Base-by-base conservation (phyloP, 2,113 vertebrate species). In the Cariama cristata region DNA sequence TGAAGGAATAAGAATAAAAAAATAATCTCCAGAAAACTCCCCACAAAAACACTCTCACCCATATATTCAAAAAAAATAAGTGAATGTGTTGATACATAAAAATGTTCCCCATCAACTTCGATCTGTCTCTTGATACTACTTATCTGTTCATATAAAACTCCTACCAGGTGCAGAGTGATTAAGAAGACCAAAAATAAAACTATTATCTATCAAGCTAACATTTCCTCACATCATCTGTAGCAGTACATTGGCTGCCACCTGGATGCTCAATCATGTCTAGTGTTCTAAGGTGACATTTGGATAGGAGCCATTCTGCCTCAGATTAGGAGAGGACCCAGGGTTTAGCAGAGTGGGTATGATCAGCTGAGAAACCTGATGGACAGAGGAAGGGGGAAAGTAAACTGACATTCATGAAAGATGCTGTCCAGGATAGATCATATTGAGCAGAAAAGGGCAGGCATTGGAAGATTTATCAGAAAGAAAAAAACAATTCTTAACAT, bases 111-210 rank as follows among this genome's bases (percentile, higher is more conserved):
- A 79, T 76, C 49, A 83, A 79, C 12, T 76, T 93, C 56, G 96
- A 40, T 84, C 35, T 94, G 80, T 94, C 91, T 98, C 75, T 84
- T 94, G 91, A 72, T 88, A 35, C 72, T 88, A 73, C 76, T 97
- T 97, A 97, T 80, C 81, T 82, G 85, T 72, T 96, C 82, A 69
- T 53, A 90, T 44, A 66, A 88, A 93, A 84, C 72, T 75, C 93
- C 90, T 96, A 96, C 62, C 94, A 97, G 92, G 60, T 88, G 72
- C 64, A 62, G 52, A 55, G 67, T 94, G 88, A 97, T 92, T 93
- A 91, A 94, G 90, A 95, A 56, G 67, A 74, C 69, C 83, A 80
- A 95, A 96, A 93, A 97, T 94, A 95, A 96, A 97, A 63, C 84
- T 60, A 72, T 90, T 92, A 66, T 89, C 86, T 95, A 96, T 95